phyloP scores from a whole-genome alignment of 2,797 vertebrate species.

The Alcedo atthis region DNA sequence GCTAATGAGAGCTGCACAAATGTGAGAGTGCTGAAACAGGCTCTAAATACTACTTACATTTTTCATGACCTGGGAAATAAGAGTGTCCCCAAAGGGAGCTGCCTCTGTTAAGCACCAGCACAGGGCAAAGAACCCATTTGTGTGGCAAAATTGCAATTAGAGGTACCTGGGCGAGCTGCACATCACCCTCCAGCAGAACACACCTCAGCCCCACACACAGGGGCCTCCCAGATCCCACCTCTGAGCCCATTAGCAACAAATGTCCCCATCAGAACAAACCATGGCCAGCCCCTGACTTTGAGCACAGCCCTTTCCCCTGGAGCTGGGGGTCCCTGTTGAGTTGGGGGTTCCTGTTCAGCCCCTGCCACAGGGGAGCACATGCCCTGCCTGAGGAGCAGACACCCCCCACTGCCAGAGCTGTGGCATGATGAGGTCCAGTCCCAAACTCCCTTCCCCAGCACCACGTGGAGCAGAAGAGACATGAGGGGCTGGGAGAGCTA shows the following conservation, averaged over 20 bases:
- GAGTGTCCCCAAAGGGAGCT: background rate
- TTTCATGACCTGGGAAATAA: background rate
- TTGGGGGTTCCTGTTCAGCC: background rate
- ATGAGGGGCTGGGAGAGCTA: background rate
- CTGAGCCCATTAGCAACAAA: rapidly evolving
- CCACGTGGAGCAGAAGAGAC: rapidly evolving
- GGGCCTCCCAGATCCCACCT: rapidly evolving
- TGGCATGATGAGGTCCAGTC: background rate
- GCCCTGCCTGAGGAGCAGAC: rapidly evolving
- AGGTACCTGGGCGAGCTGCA: background rate
- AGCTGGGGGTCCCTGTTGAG: background rate
- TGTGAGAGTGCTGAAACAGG: background rate
- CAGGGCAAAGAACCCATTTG: background rate
- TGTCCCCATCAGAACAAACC: rapidly evolving
- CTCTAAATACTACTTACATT: background rate
- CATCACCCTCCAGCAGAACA: background rate
- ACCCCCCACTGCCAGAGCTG: background rate
- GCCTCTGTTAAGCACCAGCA: background rate
- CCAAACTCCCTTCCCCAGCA: background rate
- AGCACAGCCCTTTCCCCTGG: background rate
- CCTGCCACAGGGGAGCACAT: rapidly evolving
- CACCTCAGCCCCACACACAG: background rate
- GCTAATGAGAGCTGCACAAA: background rate
- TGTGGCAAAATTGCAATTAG: background rate
- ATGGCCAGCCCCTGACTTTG: rapidly evolving